These are phyloP conservation scores for Lampropteryx suffumata DNA, from an alignment of 2,888 invertebrate genomes.

Conservation along the genomic window DNA sequence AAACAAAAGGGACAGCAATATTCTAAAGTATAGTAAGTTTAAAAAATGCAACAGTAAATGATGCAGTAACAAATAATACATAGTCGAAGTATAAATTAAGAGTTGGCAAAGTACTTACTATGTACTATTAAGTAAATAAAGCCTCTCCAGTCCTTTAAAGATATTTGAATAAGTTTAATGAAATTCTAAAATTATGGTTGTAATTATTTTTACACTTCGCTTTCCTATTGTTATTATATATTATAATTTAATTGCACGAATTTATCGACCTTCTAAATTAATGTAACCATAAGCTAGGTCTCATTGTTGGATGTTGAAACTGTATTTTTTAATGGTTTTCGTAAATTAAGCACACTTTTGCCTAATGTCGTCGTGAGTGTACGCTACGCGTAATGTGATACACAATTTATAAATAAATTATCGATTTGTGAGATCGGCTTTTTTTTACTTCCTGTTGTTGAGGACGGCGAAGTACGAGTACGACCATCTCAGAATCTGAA, in stretches of 20 bases:
- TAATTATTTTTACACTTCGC: slow-evolving; percentile 56
- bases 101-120: neutral
- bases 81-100: no score
- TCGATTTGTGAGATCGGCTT: slow-evolving; percentile 57
- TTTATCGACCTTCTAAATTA: slow-evolving; percentile 65
- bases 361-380: slow-evolving; percentile 75
- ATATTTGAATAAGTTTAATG: slow-evolving; percentile 7
- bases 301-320: slow-evolving; percentile 34
- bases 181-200: slow-evolving; percentile 57
- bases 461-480: slow-evolving; percentile 74
- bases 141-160: neutral
- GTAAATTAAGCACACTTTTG: slow-evolving; percentile 69
- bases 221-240: slow-evolving; percentile 56
- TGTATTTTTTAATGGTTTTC: slow-evolving; percentile 39
- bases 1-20: no score
- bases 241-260: slow-evolving; percentile 76
- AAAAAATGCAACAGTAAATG: no score
- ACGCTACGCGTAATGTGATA: slow-evolving; percentile 79
- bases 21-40: no score
- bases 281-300: slow-evolving; percentile 36
- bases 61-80: no score
- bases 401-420: slow-evolving; percentile 78
- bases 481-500: slow-evolving; percentile 70
- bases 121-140: neutral
- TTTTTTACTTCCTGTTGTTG: slow-evolving; percentile 59